Evolutionary conservation across 2,888 invertebrate genomes (phyloP), one percentile per base, ranked within the genome.

Genomic region (Camptogramma bilineatum): DNA sequence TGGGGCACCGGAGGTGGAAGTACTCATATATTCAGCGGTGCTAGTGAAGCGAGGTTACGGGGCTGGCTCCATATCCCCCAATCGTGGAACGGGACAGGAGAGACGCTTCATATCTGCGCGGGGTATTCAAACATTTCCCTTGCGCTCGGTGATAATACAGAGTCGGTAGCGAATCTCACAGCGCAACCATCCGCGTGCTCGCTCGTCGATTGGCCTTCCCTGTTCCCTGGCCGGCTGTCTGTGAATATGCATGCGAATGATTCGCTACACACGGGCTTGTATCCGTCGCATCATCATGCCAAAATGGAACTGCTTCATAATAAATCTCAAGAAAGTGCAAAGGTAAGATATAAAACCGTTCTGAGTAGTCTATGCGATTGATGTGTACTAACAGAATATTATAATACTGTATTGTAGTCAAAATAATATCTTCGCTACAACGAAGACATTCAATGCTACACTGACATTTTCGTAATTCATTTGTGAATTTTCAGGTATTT

Each of bases 301-400:
- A 97, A 96, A 91, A 97, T 97, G 96, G 97, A 97, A 81, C 88
- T 97, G 65, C 95, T 95, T 62, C 97, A 97, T 78, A 95, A 95
- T 77, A 95, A 95, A 72, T 95, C 95, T 52, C 94, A 94, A 59
- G 97, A 97, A 70, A 96, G 94, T 78, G 94, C 96, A 0, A 97
- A 97, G 93, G 96, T 91, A 78, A 60, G 42, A 44, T 34, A 52
- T n/a, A 42, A 42, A 39, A 16, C 9, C 2, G 0, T 3, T 39
- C 28, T 28, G 28, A 8, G 4, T 0, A 28, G 28, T 28, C 28
- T 4, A 7, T 5, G 28, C 28, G 13, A 0, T 39, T 39, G 34
- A 39, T 13, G 34, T 39, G 4, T 13, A 39, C 13, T 13, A 10
- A 10, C 10, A 39, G 10, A 39, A 39, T 39, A 8, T 28, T 39